Conservation (phyloP, 2,113 vertebrate species). For the Speoplatyrhinus poulsoni region DNA sequence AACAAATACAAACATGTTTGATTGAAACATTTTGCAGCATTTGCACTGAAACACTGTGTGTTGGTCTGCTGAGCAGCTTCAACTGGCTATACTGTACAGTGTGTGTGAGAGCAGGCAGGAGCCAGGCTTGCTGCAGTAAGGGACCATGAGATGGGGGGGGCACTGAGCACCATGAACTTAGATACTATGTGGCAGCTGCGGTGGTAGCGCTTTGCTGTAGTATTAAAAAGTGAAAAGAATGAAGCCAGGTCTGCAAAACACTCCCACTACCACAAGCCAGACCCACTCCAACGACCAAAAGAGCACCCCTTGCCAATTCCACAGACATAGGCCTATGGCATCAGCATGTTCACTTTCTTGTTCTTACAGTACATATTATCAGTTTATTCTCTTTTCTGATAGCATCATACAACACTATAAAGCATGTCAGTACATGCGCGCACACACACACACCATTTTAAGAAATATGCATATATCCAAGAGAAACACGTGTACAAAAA, state of each 20-base stretch:
- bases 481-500: too few relatives aligned
- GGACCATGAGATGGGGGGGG: conserved; percentile 41
- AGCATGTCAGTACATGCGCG: conserved; percentile 75
- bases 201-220: background rate
- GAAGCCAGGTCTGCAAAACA: conserved; percentile 14
- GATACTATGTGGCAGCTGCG: conserved; percentile 48
- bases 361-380: conserved; percentile 1
- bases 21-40: conserved; percentile 1
- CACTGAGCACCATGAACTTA: conserved; percentile 33
- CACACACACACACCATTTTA: conserved; percentile 50
- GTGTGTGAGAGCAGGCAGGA: conserved; percentile 20
- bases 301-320: background rate
- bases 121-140: conserved; percentile 23
- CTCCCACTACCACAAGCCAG: conserved; percentile 3
- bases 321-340: too few relatives aligned
- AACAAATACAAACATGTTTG: conserved; percentile 4
- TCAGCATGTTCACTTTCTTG: too few relatives aligned
- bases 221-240: too few relatives aligned
- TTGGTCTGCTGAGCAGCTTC: background rate
- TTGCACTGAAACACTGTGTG: conserved; percentile 6
- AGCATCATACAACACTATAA: conserved; percentile 29
- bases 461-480: background rate
- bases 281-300: background rate
- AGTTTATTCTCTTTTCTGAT: too few relatives aligned
- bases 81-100: background rate